Evolutionary conservation across 2,888 invertebrate genomes (phyloP).

Genomic region (Clistopyga incitator): DNA sequence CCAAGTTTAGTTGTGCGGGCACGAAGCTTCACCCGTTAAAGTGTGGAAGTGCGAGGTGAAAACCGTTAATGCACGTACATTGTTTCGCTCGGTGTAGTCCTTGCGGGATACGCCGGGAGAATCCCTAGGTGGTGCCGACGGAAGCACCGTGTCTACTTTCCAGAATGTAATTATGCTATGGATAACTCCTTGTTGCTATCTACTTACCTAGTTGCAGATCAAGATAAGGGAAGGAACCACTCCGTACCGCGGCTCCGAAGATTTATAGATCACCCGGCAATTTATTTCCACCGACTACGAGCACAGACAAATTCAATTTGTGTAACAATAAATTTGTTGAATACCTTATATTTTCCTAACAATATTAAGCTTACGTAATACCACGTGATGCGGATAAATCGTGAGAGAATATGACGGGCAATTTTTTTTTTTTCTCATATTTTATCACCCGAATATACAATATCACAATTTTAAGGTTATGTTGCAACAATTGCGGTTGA

Average conservation of each 20-base stretch:
- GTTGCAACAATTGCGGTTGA: neutral
- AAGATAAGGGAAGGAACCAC: neutral
- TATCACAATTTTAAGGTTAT: no score
- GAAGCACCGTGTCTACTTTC: slow-evolving; percentile 61
- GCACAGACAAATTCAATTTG: neutral
- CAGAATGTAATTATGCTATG: slow-evolving; percentile 69
- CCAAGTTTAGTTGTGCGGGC: slow-evolving; percentile 60
- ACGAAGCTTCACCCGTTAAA: slow-evolving; percentile 24
- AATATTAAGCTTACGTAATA: no score
- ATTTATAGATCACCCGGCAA: neutral
- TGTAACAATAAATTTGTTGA: neutral
- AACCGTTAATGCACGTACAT: slow-evolving; percentile 50
- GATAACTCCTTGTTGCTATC: slow-evolving; percentile 67
- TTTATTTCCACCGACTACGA: neutral
- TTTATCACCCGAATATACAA: no score
- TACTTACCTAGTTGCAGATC: slow-evolving; percentile 63
- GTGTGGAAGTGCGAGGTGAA: slow-evolving; percentile 27
- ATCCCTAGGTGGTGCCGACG: slow-evolving; percentile 49
- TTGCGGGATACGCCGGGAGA: slow-evolving; percentile 55
- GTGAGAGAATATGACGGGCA: no score
- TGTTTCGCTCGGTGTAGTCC: slow-evolving; percentile 57
- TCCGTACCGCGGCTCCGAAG: neutral
- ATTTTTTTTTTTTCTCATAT: no score
- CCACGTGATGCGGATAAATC: no score
- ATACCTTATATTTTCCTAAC: no score